phyloP scores from a whole-genome alignment of 92 coral and sea anemone species.

The Montipora capitata region DNA sequence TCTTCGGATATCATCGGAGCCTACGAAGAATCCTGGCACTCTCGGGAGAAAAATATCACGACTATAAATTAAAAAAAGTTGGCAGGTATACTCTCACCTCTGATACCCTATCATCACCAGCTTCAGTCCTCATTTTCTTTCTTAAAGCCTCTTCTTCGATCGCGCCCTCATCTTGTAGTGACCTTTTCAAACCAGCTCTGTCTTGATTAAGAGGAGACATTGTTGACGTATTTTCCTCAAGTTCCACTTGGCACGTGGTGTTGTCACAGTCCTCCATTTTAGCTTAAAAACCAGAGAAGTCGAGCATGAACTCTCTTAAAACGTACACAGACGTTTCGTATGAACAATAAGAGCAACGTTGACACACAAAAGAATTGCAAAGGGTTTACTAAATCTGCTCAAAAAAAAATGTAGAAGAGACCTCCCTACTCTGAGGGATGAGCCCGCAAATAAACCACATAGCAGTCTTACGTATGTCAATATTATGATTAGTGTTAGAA shows the following conservation, averaged over 20 bases:
- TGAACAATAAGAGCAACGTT: not conserved
- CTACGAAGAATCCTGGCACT: too few species aligned
- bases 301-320: not conserved
- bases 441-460: not conserved
- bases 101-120: constrained; percentile 17
- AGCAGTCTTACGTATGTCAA: not conserved
- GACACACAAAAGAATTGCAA: not conserved
- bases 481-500: not conserved
- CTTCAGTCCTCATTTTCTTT: constrained; percentile 26
- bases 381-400: not conserved
- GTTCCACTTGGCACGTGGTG: constrained; percentile 24
- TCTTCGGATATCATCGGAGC: too few species aligned
- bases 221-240: not conserved
- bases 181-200: constrained; percentile 19
- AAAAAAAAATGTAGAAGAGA: too few species aligned
- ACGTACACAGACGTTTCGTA: not conserved
- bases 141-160: constrained; percentile 8
- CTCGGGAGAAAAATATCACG: too few species aligned
- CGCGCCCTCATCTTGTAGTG: constrained; percentile 20
- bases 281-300: not conserved
- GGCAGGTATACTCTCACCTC: not conserved
- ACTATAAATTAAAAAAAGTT: too few species aligned
- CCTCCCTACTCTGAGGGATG: not conserved
- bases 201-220: not conserved
- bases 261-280: constrained; percentile 18